Percentiles rank a stretch among this genome's conserved stretches.
phyloP scores from a whole-genome alignment of 1,140 invertebrate species.

The Riptortus pedestris region DNA sequence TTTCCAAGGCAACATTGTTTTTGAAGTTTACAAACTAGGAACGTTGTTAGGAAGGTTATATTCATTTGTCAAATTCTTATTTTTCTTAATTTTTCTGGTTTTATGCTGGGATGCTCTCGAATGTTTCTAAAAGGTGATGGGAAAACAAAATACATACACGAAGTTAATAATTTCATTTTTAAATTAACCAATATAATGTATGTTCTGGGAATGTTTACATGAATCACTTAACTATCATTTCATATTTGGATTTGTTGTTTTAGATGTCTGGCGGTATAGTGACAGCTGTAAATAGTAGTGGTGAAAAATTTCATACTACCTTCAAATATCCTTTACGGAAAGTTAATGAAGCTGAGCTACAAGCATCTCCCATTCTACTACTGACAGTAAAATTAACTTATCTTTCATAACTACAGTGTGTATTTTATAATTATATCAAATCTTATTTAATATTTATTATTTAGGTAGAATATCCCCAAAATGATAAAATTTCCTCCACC shows the following conservation, averaged over 20 bases:
- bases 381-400: not conserved
- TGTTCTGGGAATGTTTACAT: too few relatives aligned
- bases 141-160: not conserved
- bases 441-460: too few relatives aligned
- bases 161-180: too few relatives aligned
- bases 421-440: too few relatives aligned
- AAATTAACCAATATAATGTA: too few relatives aligned
- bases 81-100: too few relatives aligned
- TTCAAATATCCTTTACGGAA: not conserved
- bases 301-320: not conserved
- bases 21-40: not conserved
- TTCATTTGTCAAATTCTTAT: not conserved
- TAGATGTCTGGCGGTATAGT: constrained; percentile 4
- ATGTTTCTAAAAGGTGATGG: not conserved
- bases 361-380: not conserved
- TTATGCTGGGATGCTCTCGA: not conserved
- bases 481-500: not conserved
- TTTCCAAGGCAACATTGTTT: not conserved
- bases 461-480: constrained; percentile 1
- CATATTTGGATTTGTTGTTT: too few relatives aligned
- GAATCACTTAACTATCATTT: too few relatives aligned
- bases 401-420: not conserved
- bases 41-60: not conserved
- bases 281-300: not conserved
- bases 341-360: not conserved